These are phyloP conservation scores for Scaptodrosophila lebanonensis DNA, from an alignment of 1,140 invertebrate species.

Conservation along the genomic window DNA sequence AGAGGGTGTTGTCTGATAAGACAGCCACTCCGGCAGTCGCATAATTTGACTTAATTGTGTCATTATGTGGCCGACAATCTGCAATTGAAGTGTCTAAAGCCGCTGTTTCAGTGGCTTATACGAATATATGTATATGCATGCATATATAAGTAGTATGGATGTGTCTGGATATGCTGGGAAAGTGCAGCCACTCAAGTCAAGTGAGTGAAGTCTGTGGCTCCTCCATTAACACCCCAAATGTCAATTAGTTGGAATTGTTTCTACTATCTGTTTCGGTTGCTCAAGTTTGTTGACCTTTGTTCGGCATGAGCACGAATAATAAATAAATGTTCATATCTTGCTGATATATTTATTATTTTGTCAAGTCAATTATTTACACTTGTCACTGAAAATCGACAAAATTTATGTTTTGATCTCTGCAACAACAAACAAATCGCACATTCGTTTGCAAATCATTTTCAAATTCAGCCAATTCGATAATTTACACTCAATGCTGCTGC, in stretches of 20 bases:
- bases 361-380: slow-evolving; percentile 41
- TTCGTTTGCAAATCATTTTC: slow-evolving; percentile 28
- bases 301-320: too few relatives aligned
- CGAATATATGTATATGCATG: too few relatives aligned
- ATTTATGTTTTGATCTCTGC: slow-evolving; percentile 40
- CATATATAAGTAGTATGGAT: too few relatives aligned
- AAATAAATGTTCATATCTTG: slow-evolving; percentile 10
- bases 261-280: slow-evolving; percentile 2
- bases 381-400: slow-evolving; percentile 52
- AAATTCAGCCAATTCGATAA: slow-evolving; percentile 40
- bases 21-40: slow-evolving; percentile 42
- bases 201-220: slow-evolving; percentile 30
- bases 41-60: slow-evolving; percentile 70
- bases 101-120: too few relatives aligned
- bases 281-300: slow-evolving; percentile 28
- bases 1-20: slow-evolving; percentile 5
- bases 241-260: slow-evolving; percentile 22
- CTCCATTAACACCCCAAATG: slow-evolving; percentile 15
- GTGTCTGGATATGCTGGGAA: too few relatives aligned
- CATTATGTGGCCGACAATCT: slow-evolving; percentile 58
- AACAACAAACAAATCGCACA: slow-evolving; percentile 45
- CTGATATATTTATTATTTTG: background rate
- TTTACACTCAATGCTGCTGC: slow-evolving; percentile 33
- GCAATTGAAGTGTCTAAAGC: background rate
- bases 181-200: slow-evolving; percentile 49